A percentile compares a stretch with the other conserved stretches of the same genome.
These are phyloP conservation scores for Saccostrea cuccullata DNA, from an alignment of 1,140 invertebrate species.

Conservation along the genomic window DNA sequence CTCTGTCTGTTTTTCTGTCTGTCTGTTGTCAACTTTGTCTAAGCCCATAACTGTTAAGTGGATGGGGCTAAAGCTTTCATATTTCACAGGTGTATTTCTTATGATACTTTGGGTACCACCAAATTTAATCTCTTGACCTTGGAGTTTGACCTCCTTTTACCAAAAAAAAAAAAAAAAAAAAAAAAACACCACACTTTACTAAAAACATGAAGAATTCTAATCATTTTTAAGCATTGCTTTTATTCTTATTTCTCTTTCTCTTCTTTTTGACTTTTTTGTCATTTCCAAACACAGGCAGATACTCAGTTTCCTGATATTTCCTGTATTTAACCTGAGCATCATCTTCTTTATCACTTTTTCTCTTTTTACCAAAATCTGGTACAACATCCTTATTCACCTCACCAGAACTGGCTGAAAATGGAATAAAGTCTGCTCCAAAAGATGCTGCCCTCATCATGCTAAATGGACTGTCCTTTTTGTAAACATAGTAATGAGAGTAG, in stretches of 20 bases:
- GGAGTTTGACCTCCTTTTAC: no score
- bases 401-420: neutral
- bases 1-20: no score
- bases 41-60: no score
- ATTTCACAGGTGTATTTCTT: no score
- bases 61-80: no score
- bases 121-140: no score
- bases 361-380: neutral
- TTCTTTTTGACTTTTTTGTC: neutral
- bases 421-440: neutral
- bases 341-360: neutral
- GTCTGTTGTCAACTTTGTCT: no score
- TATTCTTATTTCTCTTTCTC: neutral
- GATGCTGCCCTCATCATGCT: neutral
- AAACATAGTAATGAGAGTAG: neutral
- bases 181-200: no score
- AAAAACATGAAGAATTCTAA: no score
- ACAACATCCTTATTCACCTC: neutral
- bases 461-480: neutral
- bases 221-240: neutral
- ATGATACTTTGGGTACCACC: no score
- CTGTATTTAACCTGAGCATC: neutral
- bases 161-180: no score
- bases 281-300: conserved; percentile 20
- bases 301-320: neutral